These are phyloP conservation scores for Galagoides demidoff DNA, from an alignment of 2,797 vertebrate species.

Conservation along the genomic window DNA sequence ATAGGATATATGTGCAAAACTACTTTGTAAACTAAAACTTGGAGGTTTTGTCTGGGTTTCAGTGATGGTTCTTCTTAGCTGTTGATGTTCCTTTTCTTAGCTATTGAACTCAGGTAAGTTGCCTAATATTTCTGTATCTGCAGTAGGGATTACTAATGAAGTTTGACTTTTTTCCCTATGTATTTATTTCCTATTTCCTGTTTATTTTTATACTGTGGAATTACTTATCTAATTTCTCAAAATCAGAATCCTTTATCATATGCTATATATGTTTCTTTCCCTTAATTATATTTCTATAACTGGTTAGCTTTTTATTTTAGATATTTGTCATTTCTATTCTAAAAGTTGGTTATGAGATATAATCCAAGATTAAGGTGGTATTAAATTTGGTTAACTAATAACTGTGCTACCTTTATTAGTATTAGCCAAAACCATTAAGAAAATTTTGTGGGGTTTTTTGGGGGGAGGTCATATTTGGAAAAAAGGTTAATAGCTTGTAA, in stretches of 20 bases:
- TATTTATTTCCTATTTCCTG: neutral
- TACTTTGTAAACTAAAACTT: neutral
- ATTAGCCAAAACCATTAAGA: constrained; percentile 1
- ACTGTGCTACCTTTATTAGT: neutral
- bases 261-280: neutral
- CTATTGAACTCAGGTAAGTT: neutral
- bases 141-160: neutral
- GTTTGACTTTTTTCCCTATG: neutral
- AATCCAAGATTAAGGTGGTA: constrained; percentile 2
- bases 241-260: neutral
- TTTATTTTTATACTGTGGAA: neutral
- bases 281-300: constrained; percentile 18
- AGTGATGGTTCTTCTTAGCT: neutral
- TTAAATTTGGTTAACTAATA: constrained; percentile 34
- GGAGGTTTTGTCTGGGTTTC: neutral
- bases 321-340: constrained; percentile 10
- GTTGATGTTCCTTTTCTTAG: neutral
- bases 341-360: constrained; percentile 18
- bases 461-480: neutral
- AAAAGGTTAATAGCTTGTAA: constrained; percentile 15
- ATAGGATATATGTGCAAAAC: neutral
- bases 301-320: neutral
- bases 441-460: neutral
- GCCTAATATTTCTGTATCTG: constrained; percentile 21
- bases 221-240: constrained; percentile 5